Conservation (phyloP, 2,113 vertebrate species). For the Sigmodon hispidus region DNA sequence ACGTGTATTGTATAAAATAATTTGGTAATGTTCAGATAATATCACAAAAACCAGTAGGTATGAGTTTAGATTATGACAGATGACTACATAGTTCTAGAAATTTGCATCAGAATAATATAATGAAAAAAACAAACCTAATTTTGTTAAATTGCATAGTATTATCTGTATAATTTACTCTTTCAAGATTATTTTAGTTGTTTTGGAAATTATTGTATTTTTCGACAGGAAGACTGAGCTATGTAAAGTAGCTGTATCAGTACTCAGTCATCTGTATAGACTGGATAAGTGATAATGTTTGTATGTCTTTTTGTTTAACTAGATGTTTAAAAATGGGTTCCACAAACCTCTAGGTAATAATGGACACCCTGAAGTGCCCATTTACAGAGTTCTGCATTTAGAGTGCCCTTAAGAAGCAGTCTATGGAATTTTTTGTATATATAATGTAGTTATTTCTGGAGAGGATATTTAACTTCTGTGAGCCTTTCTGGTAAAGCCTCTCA, state of each 20-base stretch:
- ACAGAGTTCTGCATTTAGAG: background rate
- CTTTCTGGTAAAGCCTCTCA: background rate
- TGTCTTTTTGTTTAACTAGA: background rate
- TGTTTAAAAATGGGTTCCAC: background rate
- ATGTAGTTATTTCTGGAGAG: background rate
- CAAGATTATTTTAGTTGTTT: conserved; percentile 15
- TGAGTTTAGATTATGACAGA: conserved; percentile 21
- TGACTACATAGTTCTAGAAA: background rate
- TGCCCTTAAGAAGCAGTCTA: background rate
- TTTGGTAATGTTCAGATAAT: background rate
- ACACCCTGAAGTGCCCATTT: background rate
- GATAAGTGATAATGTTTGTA: background rate
- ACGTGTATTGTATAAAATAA: background rate
- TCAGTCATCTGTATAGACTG: background rate
- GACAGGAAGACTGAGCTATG: background rate
- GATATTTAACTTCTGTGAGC: background rate
- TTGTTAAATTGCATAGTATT: background rate
- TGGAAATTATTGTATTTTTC: background rate
- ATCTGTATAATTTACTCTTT: background rate
- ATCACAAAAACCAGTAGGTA: background rate
- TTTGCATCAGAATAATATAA: background rate
- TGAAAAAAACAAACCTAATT: background rate
- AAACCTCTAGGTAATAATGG: background rate
- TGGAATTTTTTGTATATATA: background rate
- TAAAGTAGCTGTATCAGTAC: background rate